A percentile compares a stretch with the other conserved stretches of the same genome.
These are phyloP conservation scores for Andrena bucephala DNA, from an alignment of 2,888 invertebrate species.

Conservation along the genomic window DNA sequence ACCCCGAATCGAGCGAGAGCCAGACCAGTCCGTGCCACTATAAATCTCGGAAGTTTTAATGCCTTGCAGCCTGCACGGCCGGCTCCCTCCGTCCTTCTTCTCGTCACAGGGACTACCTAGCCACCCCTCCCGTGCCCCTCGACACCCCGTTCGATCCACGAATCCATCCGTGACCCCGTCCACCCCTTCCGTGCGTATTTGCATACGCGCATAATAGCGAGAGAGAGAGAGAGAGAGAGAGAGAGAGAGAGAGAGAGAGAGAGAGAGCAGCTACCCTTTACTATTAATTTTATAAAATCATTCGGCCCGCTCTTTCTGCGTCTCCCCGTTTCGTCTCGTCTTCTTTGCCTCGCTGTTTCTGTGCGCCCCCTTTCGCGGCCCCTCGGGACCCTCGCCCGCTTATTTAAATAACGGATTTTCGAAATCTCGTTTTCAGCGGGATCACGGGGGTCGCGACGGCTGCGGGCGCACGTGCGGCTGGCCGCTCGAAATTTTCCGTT, in stretches of 20 bases:
- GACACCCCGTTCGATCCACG: conserved; percentile 55
- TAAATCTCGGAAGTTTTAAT: conserved; percentile 84
- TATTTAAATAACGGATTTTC: conserved; percentile 85
- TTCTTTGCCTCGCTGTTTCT: conserved; percentile 11
- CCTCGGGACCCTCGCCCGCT: conserved; percentile 59
- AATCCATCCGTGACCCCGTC: conserved; percentile 62
- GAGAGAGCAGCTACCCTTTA: conserved; percentile 78
- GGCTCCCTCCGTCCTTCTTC: conserved; percentile 50
- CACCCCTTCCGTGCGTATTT: conserved; percentile 78
- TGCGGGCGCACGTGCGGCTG: conserved; percentile 57
- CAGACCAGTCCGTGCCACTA: conserved; percentile 78
- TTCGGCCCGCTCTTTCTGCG: conserved; percentile 73
- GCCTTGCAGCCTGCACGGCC: conserved; percentile 80
- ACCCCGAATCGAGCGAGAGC: conserved; percentile 72
- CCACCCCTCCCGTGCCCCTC: conserved; percentile 60
- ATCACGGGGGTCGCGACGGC: conserved; percentile 49
- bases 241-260: conserved; percentile 28
- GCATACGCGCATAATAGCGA: conserved; percentile 83
- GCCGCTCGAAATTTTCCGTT: conserved; percentile 34
- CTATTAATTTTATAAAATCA: conserved; percentile 85
- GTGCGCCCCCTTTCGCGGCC: conserved; percentile 33
- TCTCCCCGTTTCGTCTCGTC: conserved; percentile 11
- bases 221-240: conserved; percentile 38
- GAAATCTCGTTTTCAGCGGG: conserved; percentile 82
- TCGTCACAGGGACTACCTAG: conserved; percentile 37